Base-by-base conservation (phyloP, 2,888 invertebrate genomes). In the Drosophila borborema region DNA sequence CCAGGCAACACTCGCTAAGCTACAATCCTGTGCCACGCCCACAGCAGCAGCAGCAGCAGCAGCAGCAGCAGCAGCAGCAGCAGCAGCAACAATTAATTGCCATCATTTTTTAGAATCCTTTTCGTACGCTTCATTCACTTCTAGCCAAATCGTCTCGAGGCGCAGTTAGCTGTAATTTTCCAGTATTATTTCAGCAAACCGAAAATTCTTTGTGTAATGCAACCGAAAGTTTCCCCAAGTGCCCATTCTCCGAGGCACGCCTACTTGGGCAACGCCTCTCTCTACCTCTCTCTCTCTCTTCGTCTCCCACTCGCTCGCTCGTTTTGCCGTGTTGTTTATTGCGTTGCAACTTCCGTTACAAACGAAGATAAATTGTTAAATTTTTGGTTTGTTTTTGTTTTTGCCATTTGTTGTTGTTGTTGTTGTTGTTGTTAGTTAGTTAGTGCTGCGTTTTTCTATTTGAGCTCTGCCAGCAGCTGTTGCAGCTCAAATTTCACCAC, bases 331-430 rank as follows among this genome's bases (percentile, higher is more conserved):
- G 89, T 84, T 84, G 84, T 84, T 84, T 84, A 84, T 89, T 86
- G 87, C 87, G 81, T 70, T 84, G 84, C 89, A 86, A 85, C 86
- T 89, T 86, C 90, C 86, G 86, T 74, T 78, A 66, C 88, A 87
- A 86, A 86, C 86, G 86, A 86, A 86, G 86, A 86, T 86, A 89
- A 85, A 89, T 86, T 85, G 88, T 89, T 82, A 45, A 80, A 63
- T 75, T 68, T 34, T 53, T 65, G 4, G 3, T 10, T 55, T 62
- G 64, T 59, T 72, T 38, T 36, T 65, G 10, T 43, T 65, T 60
- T 46, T 41, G 23, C 34, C 20, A 38, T 72, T 34, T 51, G 18
- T 51, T 72, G 28, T 23, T 51, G 23, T 49, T 70, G 41, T 36
- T 69, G 7, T 36, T 69, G 7, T 10, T 28, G 55, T 28, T 65